Base-by-base conservation (phyloP, 2,888 invertebrate genomes). In the Podabrus alpinus region DNA sequence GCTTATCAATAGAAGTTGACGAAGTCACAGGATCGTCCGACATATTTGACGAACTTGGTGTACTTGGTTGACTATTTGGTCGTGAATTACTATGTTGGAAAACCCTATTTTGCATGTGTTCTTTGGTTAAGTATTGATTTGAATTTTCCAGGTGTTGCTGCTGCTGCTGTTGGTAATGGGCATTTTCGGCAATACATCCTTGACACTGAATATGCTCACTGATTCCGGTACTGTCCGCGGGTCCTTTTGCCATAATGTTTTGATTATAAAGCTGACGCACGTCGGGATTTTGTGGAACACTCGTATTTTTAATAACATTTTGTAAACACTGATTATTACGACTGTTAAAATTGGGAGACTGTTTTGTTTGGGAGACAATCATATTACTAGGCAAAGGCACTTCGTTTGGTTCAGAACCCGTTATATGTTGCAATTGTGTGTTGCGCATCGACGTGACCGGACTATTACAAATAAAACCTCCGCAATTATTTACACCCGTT, bases 1-100 rank as follows among this genome's bases (percentile, higher is more conserved):
- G 87, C 78, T 92, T 89, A 59, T 92, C 93, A 1, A 89, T 88
- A 79, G 89, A 92, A 5, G 92, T 93, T 13, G 92, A 92, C 11
- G 93, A 93, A 11, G 92, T 93, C 2, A 93, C 92, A 11, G 93
- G 92, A 85, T 89, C 91, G 62, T 91, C 91, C 1, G 89, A 88
- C 72, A 87, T 86, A 80, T 89, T 89, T 75, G 88, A 89, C 7
- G 91, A 91, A 86, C 91, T 91, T 21, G 90, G 90, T 9, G 88
- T 89, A 19, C 88, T 87, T 0, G 88, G 88, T 78, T 89, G 89
- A 68, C 88, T 88, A 59, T 89, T 90, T 13, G 89, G 83, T 80
- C 90, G 89, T 81, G 89, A 86, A 61, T 68, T 68, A n/a, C 59
- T 69, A 64, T 75, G 72, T 19, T 72, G 71, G 69, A 71, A 76